Evolutionary conservation across 1,140 invertebrate species (phyloP), one percentile per base, ranked within the genome.

Genomic region (Argopecten irradians): DNA sequence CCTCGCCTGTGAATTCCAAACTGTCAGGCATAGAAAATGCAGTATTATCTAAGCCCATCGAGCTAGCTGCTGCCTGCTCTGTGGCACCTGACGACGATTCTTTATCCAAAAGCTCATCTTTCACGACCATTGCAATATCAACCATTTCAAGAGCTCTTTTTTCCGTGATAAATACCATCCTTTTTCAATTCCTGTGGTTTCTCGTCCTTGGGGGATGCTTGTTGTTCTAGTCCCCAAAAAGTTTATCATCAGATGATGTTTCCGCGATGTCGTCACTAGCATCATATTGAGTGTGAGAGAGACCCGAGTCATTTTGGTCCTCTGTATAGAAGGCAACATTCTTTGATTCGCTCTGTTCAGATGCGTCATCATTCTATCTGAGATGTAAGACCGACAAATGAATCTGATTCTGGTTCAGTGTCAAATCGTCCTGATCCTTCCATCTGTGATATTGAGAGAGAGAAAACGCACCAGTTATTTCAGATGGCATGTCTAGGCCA

Each of bases 401-500:
- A 91, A 83, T 92, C 92, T 39, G 86, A 86, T n/a, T 92, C 92
- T 71, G 84, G 82, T 34, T 91, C 90, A 9, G 84, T 84, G 32
- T 90, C 87, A 32, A 84, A 34, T 86, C 84, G 88, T 88, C 89
- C 84, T 71, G 88, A 82, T 22, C 55, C 85, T 36, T 90, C 89
- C n/a, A 90, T 34, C 36, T 90, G 91, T 36, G 93, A 92, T 32
- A 89, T 86, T 33, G 92, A 91, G 82, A 93, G 87, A 32, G 92
- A 91, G 82, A 86, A n/a, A n/a, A 36, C 19, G 34, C 82, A 22
- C 90, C 91, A 35, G 90, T 88, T 89, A 94, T 94, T 36, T 94
- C 93, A 39, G 93, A 91, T 86, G 94, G 94, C 94, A 95, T 95
- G 85, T 95, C 94, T 46, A 94, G 88, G n/a, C 92, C 94, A 92